These are phyloP conservation scores for Eremobia ochroleuca DNA, from an alignment of 2,888 invertebrate genomes.

Conservation along the genomic window DNA sequence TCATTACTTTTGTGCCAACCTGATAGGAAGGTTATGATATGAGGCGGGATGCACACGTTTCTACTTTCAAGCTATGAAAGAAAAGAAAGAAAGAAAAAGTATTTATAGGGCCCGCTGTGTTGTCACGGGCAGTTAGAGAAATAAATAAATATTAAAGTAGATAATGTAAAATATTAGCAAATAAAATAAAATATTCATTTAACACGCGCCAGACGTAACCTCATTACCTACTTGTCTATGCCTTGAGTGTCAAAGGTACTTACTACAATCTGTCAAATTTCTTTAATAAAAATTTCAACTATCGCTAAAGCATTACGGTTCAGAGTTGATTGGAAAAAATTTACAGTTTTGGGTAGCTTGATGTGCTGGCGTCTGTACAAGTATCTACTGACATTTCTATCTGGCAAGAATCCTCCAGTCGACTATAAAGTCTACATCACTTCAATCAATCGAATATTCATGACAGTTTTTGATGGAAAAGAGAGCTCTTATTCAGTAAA, in stretches of 20 bases:
- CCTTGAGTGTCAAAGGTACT: neutral
- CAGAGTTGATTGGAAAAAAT: too few species aligned
- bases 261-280: too few species aligned
- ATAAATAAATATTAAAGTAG: too few species aligned
- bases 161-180: neutral
- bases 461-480: slow-evolving; percentile 1
- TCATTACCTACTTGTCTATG: neutral
- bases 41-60: slow-evolving; percentile 10
- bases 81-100: neutral
- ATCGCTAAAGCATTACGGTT: too few species aligned
- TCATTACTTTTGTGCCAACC: too few species aligned
- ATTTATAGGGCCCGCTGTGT: neutral
- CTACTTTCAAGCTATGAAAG: slow-evolving; percentile 8
- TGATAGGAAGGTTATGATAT: slow-evolving; percentile 24
- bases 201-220: neutral
- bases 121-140: too few species aligned
- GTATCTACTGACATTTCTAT: too few species aligned
- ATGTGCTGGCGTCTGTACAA: neutral
- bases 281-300: too few species aligned
- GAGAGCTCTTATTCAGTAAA: neutral
- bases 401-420: too few species aligned
- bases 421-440: neutral
- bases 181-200: neutral
- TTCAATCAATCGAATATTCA: neutral
- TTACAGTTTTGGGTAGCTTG: too few species aligned